phyloP scores from a whole-genome alignment of 2,888 invertebrate genomes.

The Craniophora ligustri region DNA sequence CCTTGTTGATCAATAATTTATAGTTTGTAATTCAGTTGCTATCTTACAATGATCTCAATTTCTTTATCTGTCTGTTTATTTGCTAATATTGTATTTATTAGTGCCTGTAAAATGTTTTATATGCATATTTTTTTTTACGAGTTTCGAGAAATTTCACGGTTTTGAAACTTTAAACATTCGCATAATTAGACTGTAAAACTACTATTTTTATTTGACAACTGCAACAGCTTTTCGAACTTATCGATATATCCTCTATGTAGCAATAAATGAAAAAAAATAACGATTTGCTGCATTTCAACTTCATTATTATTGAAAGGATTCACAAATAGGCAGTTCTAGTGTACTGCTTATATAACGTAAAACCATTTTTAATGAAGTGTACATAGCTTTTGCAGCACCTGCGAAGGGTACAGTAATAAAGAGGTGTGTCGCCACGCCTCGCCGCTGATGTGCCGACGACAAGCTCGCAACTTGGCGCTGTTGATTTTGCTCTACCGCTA shows the following conservation, averaged over 20 bases:
- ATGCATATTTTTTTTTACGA: not conserved
- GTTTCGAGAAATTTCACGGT: not conserved
- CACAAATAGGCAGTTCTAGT: constrained; percentile 4
- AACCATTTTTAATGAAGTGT: constrained; percentile 64
- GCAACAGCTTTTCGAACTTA: too few species aligned
- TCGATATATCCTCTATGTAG: not conserved
- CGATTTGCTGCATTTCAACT: not conserved
- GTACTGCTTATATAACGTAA: constrained; percentile 24
- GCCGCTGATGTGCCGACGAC: constrained; percentile 71
- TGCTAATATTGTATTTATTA: constrained; percentile 22
- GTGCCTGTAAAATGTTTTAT: constrained; percentile 4
- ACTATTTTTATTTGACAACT: too few species aligned
- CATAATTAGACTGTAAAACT: too few species aligned
- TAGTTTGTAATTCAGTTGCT: constrained; percentile 71
- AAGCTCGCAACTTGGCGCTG: constrained; percentile 63
- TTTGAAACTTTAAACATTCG: too few species aligned
- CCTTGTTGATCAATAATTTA: constrained; percentile 78
- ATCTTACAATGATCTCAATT: constrained; percentile 77
- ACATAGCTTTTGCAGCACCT: constrained; percentile 54
- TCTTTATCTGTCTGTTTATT: constrained; percentile 67
- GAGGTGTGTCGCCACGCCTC: constrained; percentile 85
- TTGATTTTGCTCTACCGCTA: constrained; percentile 56
- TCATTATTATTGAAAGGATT: constrained; percentile 6
- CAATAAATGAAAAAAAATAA: not conserved
- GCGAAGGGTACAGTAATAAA: constrained; percentile 73